Evolutionary conservation across 1,140 invertebrate species (phyloP).

Genomic region (Brachionus asplanchnoidis): DNA sequence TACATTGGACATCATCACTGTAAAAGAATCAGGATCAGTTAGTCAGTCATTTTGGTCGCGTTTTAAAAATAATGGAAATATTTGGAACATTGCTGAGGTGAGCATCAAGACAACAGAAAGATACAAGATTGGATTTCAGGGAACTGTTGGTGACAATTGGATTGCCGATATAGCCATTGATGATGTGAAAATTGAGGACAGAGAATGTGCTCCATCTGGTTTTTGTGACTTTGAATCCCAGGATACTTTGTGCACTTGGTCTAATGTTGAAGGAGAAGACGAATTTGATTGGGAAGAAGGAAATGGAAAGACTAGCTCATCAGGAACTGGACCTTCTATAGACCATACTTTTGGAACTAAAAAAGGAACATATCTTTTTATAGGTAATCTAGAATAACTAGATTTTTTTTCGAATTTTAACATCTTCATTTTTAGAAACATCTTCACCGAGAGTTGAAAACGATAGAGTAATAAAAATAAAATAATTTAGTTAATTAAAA

Average conservation of each 20-base stretch:
- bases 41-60: background rate
- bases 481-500: background rate
- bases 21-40: background rate
- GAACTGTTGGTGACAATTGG: background rate
- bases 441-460: slow-evolving; percentile 45
- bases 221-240: slow-evolving; percentile 47
- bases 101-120: background rate
- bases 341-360: slow-evolving; percentile 61
- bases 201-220: background rate
- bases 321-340: slow-evolving; percentile 56
- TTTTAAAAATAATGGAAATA: slow-evolving; percentile 13
- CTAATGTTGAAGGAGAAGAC: slow-evolving; percentile 44
- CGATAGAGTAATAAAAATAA: slow-evolving; percentile 43
- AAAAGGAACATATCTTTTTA: slow-evolving; percentile 52
- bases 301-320: slow-evolving; percentile 45
- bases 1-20: background rate
- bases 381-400: background rate
- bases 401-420: background rate
- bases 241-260: slow-evolving; percentile 59
- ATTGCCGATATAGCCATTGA: slow-evolving; percentile 14
- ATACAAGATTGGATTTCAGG: slow-evolving; percentile 9
- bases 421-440: slow-evolving; percentile 42
- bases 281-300: slow-evolving; percentile 51
- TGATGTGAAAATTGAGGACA: slow-evolving; percentile 20
- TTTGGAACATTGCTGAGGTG: slow-evolving; percentile 23